Evolutionary conservation across 2,113 vertebrate genomes (phyloP), one percentile per base, ranked within the genome.

Genomic region (Vulpes ferrilata): DNA sequence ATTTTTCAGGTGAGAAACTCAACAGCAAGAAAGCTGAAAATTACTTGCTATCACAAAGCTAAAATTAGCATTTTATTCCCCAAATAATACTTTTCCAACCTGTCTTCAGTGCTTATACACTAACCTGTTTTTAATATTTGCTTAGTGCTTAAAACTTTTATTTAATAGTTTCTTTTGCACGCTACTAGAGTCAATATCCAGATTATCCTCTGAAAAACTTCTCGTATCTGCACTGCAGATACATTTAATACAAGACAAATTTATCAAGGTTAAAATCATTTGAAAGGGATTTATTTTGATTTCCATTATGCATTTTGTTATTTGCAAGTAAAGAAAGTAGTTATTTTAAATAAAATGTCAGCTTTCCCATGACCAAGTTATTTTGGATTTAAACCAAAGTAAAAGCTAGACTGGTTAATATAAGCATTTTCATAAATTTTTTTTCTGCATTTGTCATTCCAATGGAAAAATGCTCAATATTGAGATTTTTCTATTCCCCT

Each of bases 281-380:
- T 93, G 60, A 38, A 78, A 86, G 19, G 11, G 27, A 65, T 86
- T 76, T 93, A 64, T 65, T 93, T 85, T 65, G 5, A 93, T 85
- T 76, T 38, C 1, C n/a, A 43, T 38, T 65, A 51, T 55, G 6
- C 12, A 32, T 32, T 22, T 85, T 85, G 55, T 57, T 78, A 65
- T 12, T 65, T 93, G 64, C 38, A 78, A 93, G 27, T 55, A 55
- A 55, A 19, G 25, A 32, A 86, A 86, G 5, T 53, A 78, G 2
- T 30, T 76, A 32, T 86, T 78, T 93, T 27, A 59, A 17, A 16
- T 57, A 55, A 78, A 88, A 64, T 67, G 57, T 55, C 22, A 71
- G 38, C 16, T 73, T 92, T 92, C 25, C 15, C 30, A 60, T 84
- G 38, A 92, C 6, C 43, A 32, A 27, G 43, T 73, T 64, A 35